phyloP scores from a whole-genome alignment of 2,888 invertebrate species.

The Busseola fusca region DNA sequence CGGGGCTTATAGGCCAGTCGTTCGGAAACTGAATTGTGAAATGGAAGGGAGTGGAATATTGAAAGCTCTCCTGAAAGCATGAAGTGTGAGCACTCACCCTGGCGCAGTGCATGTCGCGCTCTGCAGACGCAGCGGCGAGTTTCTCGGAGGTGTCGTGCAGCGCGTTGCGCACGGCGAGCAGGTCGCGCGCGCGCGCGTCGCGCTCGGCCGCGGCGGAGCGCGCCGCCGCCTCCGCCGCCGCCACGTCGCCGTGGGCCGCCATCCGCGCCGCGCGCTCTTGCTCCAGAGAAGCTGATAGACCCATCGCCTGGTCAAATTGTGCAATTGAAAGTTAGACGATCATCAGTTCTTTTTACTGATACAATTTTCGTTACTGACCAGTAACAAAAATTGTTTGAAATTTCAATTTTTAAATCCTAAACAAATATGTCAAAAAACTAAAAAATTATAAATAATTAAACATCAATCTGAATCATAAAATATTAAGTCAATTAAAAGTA shows the following conservation, averaged over 20 bases:
- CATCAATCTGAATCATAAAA: background rate
- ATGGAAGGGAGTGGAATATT: background rate
- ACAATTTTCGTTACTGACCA: too few species aligned
- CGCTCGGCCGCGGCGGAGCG: conserved; percentile 86
- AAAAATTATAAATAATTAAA: background rate
- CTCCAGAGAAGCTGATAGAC: conserved; percentile 95
- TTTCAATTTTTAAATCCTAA: background rate
- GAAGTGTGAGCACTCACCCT: conserved; percentile 73
- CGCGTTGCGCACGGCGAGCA: conserved; percentile 79
- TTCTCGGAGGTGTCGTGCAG: conserved; percentile 84
- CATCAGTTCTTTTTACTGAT: background rate
- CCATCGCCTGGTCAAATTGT: conserved; percentile 88
- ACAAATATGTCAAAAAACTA: too few species aligned
- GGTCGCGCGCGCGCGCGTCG: conserved; percentile 81
- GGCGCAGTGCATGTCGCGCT: conserved; percentile 83
- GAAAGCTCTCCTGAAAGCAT: background rate
- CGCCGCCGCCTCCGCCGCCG: conserved; percentile 83
- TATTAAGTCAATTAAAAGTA: background rate
- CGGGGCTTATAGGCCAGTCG: background rate
- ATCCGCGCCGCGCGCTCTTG: conserved; percentile 96
- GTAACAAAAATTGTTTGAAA: background rate
- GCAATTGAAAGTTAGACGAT: background rate
- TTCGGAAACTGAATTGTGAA: too few species aligned
- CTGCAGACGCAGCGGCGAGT: conserved; percentile 82
- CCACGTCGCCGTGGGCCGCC: conserved; percentile 94